Conservation (phyloP, 2,888 invertebrate genomes). For the Andrena haemorrhoa region DNA sequence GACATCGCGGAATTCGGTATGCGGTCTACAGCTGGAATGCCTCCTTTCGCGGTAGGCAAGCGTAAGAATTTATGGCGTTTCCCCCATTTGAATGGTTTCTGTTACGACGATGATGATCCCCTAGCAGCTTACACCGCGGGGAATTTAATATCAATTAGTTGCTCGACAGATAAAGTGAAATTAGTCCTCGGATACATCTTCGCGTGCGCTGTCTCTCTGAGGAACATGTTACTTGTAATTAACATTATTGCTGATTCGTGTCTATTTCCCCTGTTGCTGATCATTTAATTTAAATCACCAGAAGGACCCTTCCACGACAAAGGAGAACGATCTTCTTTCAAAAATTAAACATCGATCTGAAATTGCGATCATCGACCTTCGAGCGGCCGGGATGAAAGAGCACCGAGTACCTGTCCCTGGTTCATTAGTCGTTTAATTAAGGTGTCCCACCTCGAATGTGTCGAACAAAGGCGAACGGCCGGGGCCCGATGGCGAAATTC, state of each 20-base stretch:
- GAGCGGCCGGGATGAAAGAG: not conserved
- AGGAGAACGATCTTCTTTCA: too few species aligned
- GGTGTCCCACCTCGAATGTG: not conserved
- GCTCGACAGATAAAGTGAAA: too few species aligned
- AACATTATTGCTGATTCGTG: too few species aligned
- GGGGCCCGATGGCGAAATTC: constrained; percentile 14
- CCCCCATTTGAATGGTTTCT: constrained; percentile 13
- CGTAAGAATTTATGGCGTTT: constrained; percentile 36
- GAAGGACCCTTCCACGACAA: too few species aligned
- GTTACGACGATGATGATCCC: constrained; percentile 27
- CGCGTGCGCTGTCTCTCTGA: too few species aligned
- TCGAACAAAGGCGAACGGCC: not conserved
- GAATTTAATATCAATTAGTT: constrained; percentile 50
- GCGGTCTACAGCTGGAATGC: constrained; percentile 48
- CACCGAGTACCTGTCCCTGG: not conserved
- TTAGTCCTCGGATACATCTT: too few species aligned
- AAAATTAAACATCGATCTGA: too few species aligned
- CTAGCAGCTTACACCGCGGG: not conserved
- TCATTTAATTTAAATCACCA: too few species aligned
- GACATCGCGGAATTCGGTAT: constrained; percentile 57
- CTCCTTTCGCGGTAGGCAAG: constrained; percentile 26
- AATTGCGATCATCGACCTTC: not conserved
- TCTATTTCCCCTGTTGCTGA: too few species aligned
- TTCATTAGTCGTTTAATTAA: constrained; percentile 19
- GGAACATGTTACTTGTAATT: too few species aligned